Evolutionary conservation across 2,888 invertebrate genomes (phyloP), one percentile per base, ranked within the genome.

Genomic region (Agrotis exclamationis): DNA sequence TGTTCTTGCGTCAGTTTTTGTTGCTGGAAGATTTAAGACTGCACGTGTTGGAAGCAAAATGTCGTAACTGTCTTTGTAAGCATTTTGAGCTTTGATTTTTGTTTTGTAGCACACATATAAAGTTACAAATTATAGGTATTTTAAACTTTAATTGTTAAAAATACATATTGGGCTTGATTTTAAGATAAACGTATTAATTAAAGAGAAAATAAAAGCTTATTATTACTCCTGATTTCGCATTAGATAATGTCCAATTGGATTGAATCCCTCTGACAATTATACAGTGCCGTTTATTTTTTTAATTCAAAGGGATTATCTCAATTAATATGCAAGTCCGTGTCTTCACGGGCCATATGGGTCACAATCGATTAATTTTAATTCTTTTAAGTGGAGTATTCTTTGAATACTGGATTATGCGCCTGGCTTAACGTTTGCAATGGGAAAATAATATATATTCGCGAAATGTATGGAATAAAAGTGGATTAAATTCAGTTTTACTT

Each of bases 361-460:
- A 77, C 82, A 86, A 86, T 82, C 77, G 87, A 88, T 87, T 85
- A 86, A 76, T 59, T 57, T 82, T 77, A 82, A 83, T 86, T 86
- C 85, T 79, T 80, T 83, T 85, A 80, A 85, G 81, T 77, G 69
- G 69, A 75, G 82, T 84, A 76, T 78, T 83, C 84, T 84, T 78
- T 65, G 63, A 69, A 71, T 74, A 70, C 57, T 56, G 76, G 75
- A 77, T 86, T 85, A 80, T 75, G 54, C 45, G 51, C 39, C n/a
- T 33, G 59, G 79, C 66, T 65, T 75, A 67, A 60, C 54, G 57
- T 54, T 69, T 4, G 63, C 50, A 72, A 76, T 70, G 66, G 47
- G 44, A 64, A 74, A 69, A 75, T 74, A 79, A 75, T 70, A 75
- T 79, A 74, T 79, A 48, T 68, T 56, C 11, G 24, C 22, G 16